These are phyloP conservation scores for Heteronetta atricapilla DNA, from an alignment of 2,113 vertebrate species.

Conservation along the genomic window DNA sequence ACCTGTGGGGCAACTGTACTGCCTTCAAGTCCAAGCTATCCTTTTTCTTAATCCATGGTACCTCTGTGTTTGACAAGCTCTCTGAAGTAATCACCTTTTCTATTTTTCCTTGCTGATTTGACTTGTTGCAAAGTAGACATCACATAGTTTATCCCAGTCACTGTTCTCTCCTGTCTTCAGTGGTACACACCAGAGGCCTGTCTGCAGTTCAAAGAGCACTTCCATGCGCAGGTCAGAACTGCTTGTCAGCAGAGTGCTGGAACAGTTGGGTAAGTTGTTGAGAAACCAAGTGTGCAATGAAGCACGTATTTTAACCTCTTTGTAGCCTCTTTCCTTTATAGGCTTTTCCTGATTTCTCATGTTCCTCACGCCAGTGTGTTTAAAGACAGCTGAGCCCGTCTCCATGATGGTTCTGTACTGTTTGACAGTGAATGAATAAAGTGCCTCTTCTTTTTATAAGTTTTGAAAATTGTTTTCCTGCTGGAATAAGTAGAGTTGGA, in stretches of 20 bases:
- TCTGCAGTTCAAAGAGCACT: conserved; percentile 83
- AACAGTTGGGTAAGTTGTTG: conserved; percentile 78
- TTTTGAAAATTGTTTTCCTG: neutral
- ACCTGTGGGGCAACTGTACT: neutral
- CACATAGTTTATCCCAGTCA: neutral
- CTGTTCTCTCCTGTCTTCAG: conserved; percentile 66
- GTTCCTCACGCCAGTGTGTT: neutral
- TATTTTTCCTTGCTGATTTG: neutral
- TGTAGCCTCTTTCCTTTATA: neutral
- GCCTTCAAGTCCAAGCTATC: neutral
- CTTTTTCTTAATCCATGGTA: neutral
- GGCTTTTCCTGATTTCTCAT: neutral
- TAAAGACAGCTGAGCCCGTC: neutral
- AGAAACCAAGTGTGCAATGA: neutral
- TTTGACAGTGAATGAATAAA: neutral
- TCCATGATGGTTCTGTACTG: rapidly evolving
- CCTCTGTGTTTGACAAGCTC: neutral
- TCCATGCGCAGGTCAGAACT: conserved; percentile 75
- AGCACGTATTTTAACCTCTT: neutral
- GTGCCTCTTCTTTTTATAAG: neutral
- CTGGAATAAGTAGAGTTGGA: neutral
- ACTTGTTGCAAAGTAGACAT: neutral
- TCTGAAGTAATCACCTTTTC: neutral
- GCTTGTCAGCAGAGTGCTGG: conserved; percentile 74
- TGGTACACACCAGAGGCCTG: conserved; percentile 86